Evolutionary conservation across 2,888 invertebrate genomes (phyloP), one percentile per base, ranked within the genome.

Genomic region (Drosophila cracens): DNA sequence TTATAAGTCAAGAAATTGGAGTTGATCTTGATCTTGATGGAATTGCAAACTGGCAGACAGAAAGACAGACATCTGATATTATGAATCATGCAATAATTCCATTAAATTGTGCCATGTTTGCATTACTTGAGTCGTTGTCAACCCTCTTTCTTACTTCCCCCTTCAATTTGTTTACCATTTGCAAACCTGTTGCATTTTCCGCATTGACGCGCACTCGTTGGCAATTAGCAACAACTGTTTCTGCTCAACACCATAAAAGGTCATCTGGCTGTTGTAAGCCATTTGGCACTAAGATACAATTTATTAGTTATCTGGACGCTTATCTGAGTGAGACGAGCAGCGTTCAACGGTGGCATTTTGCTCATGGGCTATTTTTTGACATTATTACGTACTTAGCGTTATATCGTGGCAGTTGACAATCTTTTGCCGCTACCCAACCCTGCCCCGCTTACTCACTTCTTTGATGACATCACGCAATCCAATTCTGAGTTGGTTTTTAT

Each of bases 111-210:
- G 64, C 54, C 78, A 29, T 51, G 62, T 59, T 80, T 74, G 67
- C 72, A 69, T 72, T 53, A 64, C 66, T 57, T 38, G 65, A 38
- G 49, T 25, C 46, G 46, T 8, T 46, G 16, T 46, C 43, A 52
- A 34, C 36, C 1, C 29, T 34, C 29, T 27, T 18, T 11, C 21
- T 25, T 2, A 4, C 25, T 29, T 3, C 49, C 27, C 13, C 25
- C 0, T 43, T 21, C 25, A 13, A 5, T 38, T 29, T 49, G 25
- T 51, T 49, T 16, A 25, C 6, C 27, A 49, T 59, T 29, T 57
- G 72, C 62, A 84, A 81, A 87, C 88, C 88, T 85, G 86, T 86
- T 86, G 86, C 86, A 81, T 76, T 86, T 86, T 88, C 86, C 86
- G 86, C 86, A 80, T 86, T 71, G 51, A 61, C 67, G 67, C 34